Evolutionary conservation across 35 echinoderm and acorn worm genomes (phyloP), one percentile per base, ranked within the genome.

Genomic region (Diadema setosum): DNA sequence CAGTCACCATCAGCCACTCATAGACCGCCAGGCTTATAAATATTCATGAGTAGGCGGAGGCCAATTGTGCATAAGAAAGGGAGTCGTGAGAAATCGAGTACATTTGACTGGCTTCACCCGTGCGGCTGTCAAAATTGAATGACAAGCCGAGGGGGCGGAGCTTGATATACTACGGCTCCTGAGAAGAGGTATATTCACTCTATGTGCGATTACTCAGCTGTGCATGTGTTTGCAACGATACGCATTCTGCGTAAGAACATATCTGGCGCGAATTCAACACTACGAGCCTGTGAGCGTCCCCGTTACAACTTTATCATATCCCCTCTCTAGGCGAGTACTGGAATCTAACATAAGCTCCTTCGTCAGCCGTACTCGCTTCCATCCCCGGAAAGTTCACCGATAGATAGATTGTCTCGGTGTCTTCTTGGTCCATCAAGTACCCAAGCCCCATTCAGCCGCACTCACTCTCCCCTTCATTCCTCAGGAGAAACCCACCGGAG

Each of bases 151-250:
- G 30, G 9, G 23, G 63, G 63, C n/a, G 63, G 26, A 34, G 63
- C 63, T 67, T 67, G 37, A 34, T 67, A 32, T 67, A 67, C 63
- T 67, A 67, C 63, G 63, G n/a, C n/a, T n/a, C n/a, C n/a, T n/a
- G n/a, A n/a, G n/a, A 67, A 33, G 63, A 67, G 63, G 30, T 26
- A 14, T 33, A 67, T 33, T 33, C 25, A 34, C 63, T 67, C 20
- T 67, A 67, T 67, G 63, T 67, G 63, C 63, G 37, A 33, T 67
- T 26, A 67, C 63, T 67, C 63, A 67, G 63, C 63, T 67, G 63
- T 67, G 37, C 37, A n/a, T 14, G 20, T 34, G 63, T 67, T 26
- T 32, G 37, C 30, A 67, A 25, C 63, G 63, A 33, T 60, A 60
- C 57, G n/a, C 9, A 60, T 27, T 60, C 63, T 32, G 63, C 37